Percentiles rank a stretch among this genome's conserved stretches.
These are phyloP conservation scores for Vanessa tameamea DNA, from an alignment of 1,140 invertebrate species.

Conservation along the genomic window DNA sequence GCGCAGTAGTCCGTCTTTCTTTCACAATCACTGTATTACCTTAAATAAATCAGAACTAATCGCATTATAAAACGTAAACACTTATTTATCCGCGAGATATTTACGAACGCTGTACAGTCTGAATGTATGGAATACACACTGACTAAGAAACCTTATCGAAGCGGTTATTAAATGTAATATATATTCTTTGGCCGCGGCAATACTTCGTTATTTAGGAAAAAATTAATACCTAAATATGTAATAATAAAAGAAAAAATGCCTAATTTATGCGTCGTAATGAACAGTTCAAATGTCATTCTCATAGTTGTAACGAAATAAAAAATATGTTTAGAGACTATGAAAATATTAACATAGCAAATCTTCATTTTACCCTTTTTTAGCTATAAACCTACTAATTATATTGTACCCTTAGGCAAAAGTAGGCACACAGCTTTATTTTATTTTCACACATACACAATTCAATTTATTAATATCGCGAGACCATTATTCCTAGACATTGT, in stretches of 20 bases:
- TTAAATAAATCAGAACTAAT: neutral
- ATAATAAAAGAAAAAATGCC: neutral
- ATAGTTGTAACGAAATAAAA: no score
- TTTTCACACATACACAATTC: no score
- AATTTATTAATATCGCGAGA: no score
- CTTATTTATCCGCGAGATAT: constrained; percentile 1
- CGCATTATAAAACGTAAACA: neutral
- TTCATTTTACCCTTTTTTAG: no score
- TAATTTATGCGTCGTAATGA: no score
- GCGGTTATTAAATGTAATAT: constrained; percentile 15
- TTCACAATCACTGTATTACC: constrained; percentile 1
- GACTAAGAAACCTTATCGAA: constrained; percentile 48
- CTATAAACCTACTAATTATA: no score
- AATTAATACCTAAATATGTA: neutral
- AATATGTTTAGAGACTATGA: no score
- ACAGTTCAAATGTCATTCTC: no score
- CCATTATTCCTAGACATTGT: no score
- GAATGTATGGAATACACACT: constrained; percentile 37
- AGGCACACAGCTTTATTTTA: no score
- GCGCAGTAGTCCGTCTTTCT: neutral
- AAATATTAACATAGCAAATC: no score
- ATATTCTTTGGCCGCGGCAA: neutral
- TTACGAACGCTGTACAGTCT: constrained; percentile 24
- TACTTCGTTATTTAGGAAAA: neutral
- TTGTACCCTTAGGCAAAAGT: no score